Evolutionary conservation across 2,797 vertebrate species (phyloP).

Genomic region (Corythornis leucogaster): DNA sequence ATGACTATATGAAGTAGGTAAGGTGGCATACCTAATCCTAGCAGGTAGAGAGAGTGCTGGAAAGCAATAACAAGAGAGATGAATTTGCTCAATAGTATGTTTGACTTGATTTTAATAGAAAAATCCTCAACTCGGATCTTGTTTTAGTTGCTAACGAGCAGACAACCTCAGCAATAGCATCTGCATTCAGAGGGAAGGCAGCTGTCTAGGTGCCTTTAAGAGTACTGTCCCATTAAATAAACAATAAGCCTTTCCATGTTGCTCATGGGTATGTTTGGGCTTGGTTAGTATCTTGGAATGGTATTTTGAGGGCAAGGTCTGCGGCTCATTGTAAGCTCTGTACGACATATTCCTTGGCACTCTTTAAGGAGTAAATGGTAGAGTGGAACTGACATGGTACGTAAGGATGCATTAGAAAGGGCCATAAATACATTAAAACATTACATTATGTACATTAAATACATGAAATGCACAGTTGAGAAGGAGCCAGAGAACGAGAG

Average conservation of each 20-base stretch:
- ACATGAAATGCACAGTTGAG: background rate
- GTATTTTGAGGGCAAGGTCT: background rate
- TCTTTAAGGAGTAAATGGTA: background rate
- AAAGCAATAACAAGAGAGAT: background rate
- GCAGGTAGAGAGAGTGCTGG: background rate
- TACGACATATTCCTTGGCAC: background rate
- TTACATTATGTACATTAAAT: background rate
- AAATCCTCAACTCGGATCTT: background rate
- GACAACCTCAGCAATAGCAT: background rate
- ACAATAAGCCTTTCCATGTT: background rate
- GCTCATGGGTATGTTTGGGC: background rate
- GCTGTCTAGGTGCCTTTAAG: background rate
- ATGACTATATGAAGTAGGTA: background rate
- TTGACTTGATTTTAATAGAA: background rate
- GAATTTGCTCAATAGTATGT: background rate
- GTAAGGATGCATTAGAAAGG: background rate
- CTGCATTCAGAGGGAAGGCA: background rate
- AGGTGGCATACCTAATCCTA: background rate
- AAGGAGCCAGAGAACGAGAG: background rate
- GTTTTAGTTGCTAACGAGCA: background rate
- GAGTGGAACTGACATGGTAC: background rate
- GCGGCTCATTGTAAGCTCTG: background rate
- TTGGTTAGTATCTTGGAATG: background rate
- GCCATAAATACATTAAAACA: background rate
- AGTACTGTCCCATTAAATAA: background rate